phyloP scores from a whole-genome alignment of 2,888 invertebrate genomes.

The Flexamia atlantica region DNA sequence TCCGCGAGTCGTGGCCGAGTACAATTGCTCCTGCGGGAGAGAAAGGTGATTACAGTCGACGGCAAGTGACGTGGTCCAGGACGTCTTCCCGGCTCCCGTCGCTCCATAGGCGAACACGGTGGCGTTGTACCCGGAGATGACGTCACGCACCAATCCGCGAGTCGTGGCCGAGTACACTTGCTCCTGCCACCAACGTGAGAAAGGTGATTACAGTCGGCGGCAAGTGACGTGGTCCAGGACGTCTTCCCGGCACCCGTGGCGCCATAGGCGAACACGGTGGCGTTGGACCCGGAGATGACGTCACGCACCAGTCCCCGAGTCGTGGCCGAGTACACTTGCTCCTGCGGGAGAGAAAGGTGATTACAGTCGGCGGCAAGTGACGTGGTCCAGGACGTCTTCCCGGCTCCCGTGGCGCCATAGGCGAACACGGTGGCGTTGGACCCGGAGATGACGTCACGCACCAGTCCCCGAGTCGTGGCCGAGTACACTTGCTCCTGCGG shows the following conservation, averaged over 20 bases:
- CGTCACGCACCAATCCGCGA: constrained; percentile 89
- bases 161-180: constrained; percentile 93
- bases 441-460: constrained; percentile 90
- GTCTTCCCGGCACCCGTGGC: constrained; percentile 96
- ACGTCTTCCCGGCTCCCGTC: constrained; percentile 94
- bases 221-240: no score
- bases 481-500: constrained; percentile 92
- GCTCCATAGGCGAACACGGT: constrained; percentile 97
- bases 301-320: constrained; percentile 91
- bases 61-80: no score
- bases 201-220: no score
- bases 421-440: constrained; percentile 97
- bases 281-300: constrained; percentile 93
- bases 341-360: constrained; percentile 74
- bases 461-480: constrained; percentile 89
- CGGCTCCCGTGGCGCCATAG: no score
- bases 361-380: no score
- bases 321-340: constrained; percentile 91
- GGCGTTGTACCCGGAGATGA: constrained; percentile 90
- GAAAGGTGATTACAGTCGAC: no score
- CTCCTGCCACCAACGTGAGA: no score
- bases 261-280: constrained; percentile 97
- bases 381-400: no score
- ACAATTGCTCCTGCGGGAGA: constrained; percentile 91
- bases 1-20: constrained; percentile 90